Evolutionary conservation across 2,113 vertebrate genomes (phyloP).

Genomic region (Nothobranchius furzeri): DNA sequence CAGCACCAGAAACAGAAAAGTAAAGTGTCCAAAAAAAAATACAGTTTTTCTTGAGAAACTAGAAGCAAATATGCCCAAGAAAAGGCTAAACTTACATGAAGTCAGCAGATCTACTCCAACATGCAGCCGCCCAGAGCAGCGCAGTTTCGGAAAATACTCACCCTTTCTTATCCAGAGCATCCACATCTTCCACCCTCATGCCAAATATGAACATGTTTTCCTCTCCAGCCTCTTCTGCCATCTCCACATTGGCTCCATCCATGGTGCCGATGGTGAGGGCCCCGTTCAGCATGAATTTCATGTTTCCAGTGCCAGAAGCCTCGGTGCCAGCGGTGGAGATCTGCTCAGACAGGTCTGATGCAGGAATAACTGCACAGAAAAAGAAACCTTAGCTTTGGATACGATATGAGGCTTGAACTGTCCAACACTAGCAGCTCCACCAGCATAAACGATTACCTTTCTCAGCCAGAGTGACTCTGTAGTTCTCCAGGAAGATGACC

Average conservation of each 20-base stretch:
- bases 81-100: too few relatives aligned
- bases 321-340: slow-evolving; percentile 92
- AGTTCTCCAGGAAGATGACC: slow-evolving; percentile 93
- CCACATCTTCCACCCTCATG: slow-evolving; percentile 88
- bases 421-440: too few relatives aligned
- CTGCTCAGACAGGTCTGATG: slow-evolving; percentile 89
- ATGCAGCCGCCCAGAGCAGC: too few relatives aligned
- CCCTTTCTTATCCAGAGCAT: slow-evolving; percentile 84
- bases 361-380: slow-evolving; percentile 81
- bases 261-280: slow-evolving; percentile 94
- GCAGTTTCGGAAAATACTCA: slow-evolving; percentile 40
- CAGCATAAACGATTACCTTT: slow-evolving; percentile 77
- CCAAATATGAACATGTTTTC: slow-evolving; percentile 93
- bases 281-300: slow-evolving; percentile 96
- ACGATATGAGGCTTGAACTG: too few relatives aligned
- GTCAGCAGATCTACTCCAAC: too few relatives aligned
- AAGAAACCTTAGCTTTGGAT: not conserved
- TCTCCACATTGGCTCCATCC: slow-evolving; percentile 94
- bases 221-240: slow-evolving; percentile 90
- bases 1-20: too few relatives aligned
- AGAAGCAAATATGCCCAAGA: too few relatives aligned
- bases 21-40: too few relatives aligned
- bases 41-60: too few relatives aligned
- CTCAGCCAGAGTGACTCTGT: slow-evolving; percentile 89
- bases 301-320: slow-evolving; percentile 92